phyloP scores from a whole-genome alignment of 2,113 vertebrate genomes.

The Prolemur simus region DNA sequence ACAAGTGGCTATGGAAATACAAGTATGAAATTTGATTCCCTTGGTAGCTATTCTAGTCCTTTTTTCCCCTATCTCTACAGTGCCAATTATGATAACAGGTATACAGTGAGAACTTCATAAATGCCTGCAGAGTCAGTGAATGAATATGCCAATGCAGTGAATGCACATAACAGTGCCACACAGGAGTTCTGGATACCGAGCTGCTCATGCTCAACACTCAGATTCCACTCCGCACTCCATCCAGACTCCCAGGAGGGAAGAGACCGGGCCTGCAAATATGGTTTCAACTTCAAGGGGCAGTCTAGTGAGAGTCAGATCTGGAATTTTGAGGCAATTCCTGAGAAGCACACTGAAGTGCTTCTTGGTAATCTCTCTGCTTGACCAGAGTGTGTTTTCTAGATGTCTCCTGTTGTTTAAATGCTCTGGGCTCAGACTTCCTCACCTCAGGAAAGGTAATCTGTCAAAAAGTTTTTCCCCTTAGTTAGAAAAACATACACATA shows the following conservation, averaged over 20 bases:
- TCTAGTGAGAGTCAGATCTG: neutral
- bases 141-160: neutral
- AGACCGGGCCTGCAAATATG: neutral
- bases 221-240: too few relatives aligned
- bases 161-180: too few relatives aligned
- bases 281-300: neutral
- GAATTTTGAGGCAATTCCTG: neutral
- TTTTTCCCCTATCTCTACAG: neutral
- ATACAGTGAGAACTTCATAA: neutral
- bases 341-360: neutral
- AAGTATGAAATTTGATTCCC: neutral
- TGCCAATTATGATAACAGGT: neutral
- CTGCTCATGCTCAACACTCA: neutral
- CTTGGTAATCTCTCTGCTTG: neutral
- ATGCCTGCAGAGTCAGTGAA: neutral
- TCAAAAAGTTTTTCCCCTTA: neutral
- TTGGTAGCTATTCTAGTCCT: neutral
- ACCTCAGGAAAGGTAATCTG: neutral
- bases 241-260: neutral
- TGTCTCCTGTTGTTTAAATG: neutral
- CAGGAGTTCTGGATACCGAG: neutral
- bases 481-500: neutral
- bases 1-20: neutral
- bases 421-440: neutral
- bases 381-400: neutral